Percentiles rank a stretch among this genome's conserved stretches.
phyloP scores from a whole-genome alignment of 2,888 invertebrate genomes.

The Drepanosiphum platanoidis region DNA sequence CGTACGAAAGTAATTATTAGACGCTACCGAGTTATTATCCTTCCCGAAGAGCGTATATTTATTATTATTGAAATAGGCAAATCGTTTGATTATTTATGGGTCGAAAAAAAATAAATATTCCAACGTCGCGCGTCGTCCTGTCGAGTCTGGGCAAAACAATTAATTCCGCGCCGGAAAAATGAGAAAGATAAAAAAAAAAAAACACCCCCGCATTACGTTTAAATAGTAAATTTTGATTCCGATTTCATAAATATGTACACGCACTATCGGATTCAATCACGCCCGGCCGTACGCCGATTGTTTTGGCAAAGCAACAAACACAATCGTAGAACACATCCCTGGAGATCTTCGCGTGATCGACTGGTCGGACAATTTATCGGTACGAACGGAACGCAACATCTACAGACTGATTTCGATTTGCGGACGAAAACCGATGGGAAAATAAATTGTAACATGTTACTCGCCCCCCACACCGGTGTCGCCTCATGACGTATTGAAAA shows the following conservation, averaged over 20 bases:
- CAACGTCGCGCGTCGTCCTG: not conserved
- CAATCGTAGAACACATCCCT: constrained; percentile 22
- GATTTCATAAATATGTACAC: constrained; percentile 5
- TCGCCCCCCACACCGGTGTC: too few relatives aligned
- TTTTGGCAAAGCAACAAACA: not conserved
- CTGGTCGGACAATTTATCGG: not conserved
- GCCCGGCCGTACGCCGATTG: not conserved
- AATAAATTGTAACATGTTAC: too few relatives aligned
- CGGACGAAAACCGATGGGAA: too few relatives aligned
- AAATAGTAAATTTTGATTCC: not conserved
- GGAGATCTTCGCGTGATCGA: not conserved
- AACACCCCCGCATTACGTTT: not conserved
- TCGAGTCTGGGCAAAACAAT: not conserved
- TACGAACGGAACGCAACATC: not conserved
- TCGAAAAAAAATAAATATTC: not conserved
- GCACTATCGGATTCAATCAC: not conserved
- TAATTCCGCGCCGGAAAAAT: not conserved
- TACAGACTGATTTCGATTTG: not conserved
- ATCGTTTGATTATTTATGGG: not conserved
- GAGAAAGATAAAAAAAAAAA: not conserved
- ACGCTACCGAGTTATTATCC: not conserved
- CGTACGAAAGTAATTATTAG: not conserved
- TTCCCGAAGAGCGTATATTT: not conserved
- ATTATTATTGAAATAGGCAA: not conserved
- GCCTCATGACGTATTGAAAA: too few relatives aligned